phyloP scores from a whole-genome alignment of 1,140 invertebrate genomes.

The Archivesica marissinica region DNA sequence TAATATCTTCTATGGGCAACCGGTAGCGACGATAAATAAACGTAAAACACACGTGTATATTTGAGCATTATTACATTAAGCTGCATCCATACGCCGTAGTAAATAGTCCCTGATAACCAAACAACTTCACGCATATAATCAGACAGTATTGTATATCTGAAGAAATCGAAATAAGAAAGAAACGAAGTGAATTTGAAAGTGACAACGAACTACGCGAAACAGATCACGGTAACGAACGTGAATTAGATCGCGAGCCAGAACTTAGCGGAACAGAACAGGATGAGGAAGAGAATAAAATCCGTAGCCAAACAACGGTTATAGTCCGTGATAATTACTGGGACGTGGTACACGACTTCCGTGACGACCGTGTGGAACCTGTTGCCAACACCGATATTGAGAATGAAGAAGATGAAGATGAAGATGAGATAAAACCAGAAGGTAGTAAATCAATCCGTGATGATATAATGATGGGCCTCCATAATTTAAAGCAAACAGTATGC shows the following conservation, averaged over 20 bases:
- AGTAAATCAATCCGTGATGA: no score
- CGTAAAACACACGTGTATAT: no score
- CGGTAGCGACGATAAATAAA: no score
- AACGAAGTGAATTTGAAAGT: not conserved
- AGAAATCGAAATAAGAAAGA: constrained; percentile 7
- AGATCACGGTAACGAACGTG: not conserved
- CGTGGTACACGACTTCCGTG: not conserved
- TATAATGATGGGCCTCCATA: no score
- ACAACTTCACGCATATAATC: no score
- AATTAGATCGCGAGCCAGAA: not conserved
- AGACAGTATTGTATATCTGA: constrained; percentile 33
- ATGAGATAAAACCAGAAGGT: not conserved
- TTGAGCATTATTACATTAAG: no score
- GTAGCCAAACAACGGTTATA: not conserved
- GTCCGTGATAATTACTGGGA: not conserved
- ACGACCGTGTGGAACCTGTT: not conserved
- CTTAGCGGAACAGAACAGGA: not conserved
- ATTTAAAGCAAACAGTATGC: no score
- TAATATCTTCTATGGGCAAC: no score
- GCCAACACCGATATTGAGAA: not conserved
- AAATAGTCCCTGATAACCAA: no score
- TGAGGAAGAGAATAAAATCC: not conserved
- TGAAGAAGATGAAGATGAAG: not conserved
- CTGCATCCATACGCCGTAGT: no score
- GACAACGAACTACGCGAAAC: not conserved